Evolutionary conservation across 1,140 invertebrate species (phyloP).

Genomic region (Euura saliciscinereae): DNA sequence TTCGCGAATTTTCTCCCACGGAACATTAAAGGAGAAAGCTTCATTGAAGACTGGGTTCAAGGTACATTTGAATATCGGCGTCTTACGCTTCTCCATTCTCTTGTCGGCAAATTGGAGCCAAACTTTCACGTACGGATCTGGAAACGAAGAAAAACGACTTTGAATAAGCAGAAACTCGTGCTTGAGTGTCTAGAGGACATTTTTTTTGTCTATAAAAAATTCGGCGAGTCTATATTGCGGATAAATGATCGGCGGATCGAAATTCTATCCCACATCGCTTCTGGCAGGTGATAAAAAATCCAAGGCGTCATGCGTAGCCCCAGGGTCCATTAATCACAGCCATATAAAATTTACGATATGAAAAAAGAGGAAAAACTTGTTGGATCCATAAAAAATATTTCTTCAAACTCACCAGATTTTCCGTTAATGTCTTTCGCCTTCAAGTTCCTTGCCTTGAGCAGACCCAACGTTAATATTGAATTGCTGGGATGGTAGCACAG

Average conservation of each 20-base stretch:
- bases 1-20: slow-evolving; percentile 93
- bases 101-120: slow-evolving; percentile 96
- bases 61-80: slow-evolving; percentile 93
- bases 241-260: too few relatives aligned
- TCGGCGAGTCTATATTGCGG: too few relatives aligned
- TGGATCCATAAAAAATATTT: too few relatives aligned
- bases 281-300: neutral
- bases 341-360: neutral
- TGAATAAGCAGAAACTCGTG: too few relatives aligned
- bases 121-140: slow-evolving; percentile 96
- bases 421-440: slow-evolving; percentile 95
- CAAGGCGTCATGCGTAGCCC: neutral
- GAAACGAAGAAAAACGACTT: slow-evolving; percentile 32
- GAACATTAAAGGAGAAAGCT: slow-evolving; percentile 90
- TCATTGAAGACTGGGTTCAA: slow-evolving; percentile 93
- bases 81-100: slow-evolving; percentile 93
- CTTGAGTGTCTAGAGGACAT: too few relatives aligned
- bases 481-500: slow-evolving; percentile 92
- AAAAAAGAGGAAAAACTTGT: slow-evolving; percentile 7
- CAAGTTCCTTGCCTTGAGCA: slow-evolving; percentile 89
- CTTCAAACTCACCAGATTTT: slow-evolving; percentile 78
- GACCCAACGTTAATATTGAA: slow-evolving; percentile 83
- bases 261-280: too few relatives aligned
- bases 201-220: too few relatives aligned
- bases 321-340: neutral